Base-by-base conservation (phyloP, 1,140 invertebrate species). In the Brachionus rotundiformis region DNA sequence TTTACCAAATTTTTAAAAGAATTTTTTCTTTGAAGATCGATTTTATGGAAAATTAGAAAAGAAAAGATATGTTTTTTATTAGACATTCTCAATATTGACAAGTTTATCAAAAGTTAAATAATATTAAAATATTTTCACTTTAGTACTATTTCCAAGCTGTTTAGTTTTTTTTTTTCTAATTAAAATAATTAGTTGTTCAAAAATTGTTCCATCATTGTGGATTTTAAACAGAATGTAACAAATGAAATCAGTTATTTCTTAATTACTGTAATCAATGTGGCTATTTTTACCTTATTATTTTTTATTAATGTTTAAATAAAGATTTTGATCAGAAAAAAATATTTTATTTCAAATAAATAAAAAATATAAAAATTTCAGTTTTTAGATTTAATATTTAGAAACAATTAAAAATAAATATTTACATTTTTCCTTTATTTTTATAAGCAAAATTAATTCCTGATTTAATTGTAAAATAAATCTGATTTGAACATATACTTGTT, bases 61-160 rank as follows among this genome's bases (percentile, higher is more conserved):
- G 19, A 68, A 68, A 68, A 33, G 31, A 68, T 68, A 76, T 76
- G 44, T 49, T 11, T 76, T 76, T 47, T 76, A 76, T 11, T 47
- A 47, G 13, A 19, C 63, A n/a, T 68, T 31, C 27, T 68, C 16
- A 68, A 68, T 13, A 25, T n/a, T 68, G 63, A 68, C 33, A 68
- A 33, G 11, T 33, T 68, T 13, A 31, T 68, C 11, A 16, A 31
- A 8, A 11, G 11, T 61, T 61, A 0, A 0, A 27, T 65, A 4
- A 2, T 11, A 0, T 39, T 33, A 7, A 31, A 31, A 33, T n/a
- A 31, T 68, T 65, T 31, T 65, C 31, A 13, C 63, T 68, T 31
- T 39, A 68, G 63, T 33, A 68, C 27, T 68, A 68, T 39, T 33
- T 68, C 13, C 63, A 7, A 13, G n/a, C 13, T 33, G 27, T 68